phyloP scores from a whole-genome alignment of 1,140 invertebrate species.

The Drosophila lacertosa region DNA sequence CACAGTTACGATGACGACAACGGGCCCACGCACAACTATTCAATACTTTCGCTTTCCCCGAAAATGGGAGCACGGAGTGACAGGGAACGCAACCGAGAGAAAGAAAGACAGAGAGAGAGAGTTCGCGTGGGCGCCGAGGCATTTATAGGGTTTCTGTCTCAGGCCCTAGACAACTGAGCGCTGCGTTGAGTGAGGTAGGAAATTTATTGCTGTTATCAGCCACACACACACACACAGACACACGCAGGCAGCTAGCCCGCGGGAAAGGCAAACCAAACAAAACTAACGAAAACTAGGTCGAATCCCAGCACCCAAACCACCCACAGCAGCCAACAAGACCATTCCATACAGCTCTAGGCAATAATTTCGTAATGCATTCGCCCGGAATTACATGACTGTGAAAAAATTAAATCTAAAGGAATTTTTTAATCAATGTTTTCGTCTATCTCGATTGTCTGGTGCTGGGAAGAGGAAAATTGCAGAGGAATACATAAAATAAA shows the following conservation, averaged over 20 bases:
- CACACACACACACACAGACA: neutral
- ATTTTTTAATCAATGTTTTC: no score
- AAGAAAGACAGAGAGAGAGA: neutral
- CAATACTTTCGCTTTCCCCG: constrained; percentile 63
- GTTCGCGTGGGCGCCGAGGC: constrained; percentile 21
- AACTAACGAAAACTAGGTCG: constrained; percentile 61
- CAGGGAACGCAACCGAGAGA: constrained; percentile 14
- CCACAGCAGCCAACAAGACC: neutral
- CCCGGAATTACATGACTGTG: constrained; percentile 19
- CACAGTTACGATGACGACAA: constrained; percentile 28
- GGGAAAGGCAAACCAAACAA: constrained; percentile 43
- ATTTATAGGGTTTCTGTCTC: constrained; percentile 30
- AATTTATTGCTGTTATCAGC: constrained; percentile 76
- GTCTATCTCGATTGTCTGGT: no score
- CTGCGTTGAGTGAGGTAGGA: constrained; percentile 77
- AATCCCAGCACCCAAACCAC: constrained; percentile 33
- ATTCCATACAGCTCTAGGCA: constrained; percentile 1
- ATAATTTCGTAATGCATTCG: constrained; percentile 35
- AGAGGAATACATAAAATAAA: no score
- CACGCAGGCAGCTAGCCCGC: constrained; percentile 6
- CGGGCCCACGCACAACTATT: constrained; percentile 29
- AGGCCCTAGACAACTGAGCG: constrained; percentile 72
- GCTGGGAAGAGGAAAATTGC: no score
- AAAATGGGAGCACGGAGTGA: neutral
- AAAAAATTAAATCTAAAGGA: neutral